Evolutionary conservation across 2,888 invertebrate species (phyloP).

Genomic region (Drosophila ustulata): DNA sequence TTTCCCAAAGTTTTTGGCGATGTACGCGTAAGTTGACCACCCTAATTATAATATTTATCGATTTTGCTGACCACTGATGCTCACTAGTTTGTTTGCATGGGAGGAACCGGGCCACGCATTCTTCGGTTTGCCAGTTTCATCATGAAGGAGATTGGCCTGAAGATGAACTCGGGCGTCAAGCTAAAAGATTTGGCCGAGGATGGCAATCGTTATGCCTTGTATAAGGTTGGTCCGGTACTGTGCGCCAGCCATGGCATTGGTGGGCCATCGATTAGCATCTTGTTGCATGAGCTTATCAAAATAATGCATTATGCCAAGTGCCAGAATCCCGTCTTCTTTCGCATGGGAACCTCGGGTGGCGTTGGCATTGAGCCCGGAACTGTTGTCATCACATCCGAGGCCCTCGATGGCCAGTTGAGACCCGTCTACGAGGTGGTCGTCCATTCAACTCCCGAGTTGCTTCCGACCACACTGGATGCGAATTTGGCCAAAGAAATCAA

Average conservation of each 20-base stretch:
- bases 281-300: conserved; percentile 97
- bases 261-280: conserved; percentile 95
- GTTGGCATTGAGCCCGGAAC: conserved; percentile 95
- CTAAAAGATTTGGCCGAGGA: conserved; percentile 94
- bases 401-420: conserved; percentile 92
- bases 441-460: conserved; percentile 89
- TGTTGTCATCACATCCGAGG: conserved; percentile 95
- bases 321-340: conserved; percentile 94
- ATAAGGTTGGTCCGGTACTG: conserved; percentile 89
- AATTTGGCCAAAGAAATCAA: conserved; percentile 91
- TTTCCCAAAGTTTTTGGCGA: conserved; percentile 96
- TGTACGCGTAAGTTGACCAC: conserved; percentile 89
- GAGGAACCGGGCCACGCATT: conserved; percentile 97
- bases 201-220: conserved; percentile 96
- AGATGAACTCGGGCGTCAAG: conserved; percentile 93
- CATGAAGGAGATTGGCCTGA: conserved; percentile 94
- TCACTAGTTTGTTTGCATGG: conserved; percentile 96
- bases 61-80: no score
- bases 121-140: conserved; percentile 94
- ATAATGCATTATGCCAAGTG: conserved; percentile 95
- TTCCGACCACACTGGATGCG: conserved; percentile 92
- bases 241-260: conserved; percentile 94
- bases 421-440: conserved; percentile 92
- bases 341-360: conserved; percentile 96
- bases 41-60: background rate